A percentile compares a stretch with the other conserved stretches of the same genome.
Conservation (phyloP, 2,113 vertebrate genomes). For the Chlorodrepanis virens region DNA sequence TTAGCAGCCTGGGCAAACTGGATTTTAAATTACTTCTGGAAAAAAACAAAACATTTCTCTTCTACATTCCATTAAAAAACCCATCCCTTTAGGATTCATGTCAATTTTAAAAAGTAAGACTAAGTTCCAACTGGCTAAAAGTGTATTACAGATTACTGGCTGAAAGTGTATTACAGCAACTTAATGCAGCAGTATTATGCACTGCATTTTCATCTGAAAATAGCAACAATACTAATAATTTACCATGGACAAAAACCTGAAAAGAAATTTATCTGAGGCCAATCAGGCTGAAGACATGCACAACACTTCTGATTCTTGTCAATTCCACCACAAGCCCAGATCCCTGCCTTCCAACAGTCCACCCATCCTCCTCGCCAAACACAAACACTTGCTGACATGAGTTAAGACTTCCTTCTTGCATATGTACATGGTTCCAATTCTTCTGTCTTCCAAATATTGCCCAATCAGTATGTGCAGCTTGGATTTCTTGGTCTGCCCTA, state of each 20-base stretch:
- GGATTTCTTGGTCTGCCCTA: background rate
- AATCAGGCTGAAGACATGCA: background rate
- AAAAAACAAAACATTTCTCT: background rate
- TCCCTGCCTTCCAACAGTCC: background rate
- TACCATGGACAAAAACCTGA: background rate
- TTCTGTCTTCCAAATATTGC: background rate
- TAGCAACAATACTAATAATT: background rate
- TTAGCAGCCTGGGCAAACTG: background rate
- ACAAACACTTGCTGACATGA: background rate
- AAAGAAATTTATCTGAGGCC: background rate
- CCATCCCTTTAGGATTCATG: background rate
- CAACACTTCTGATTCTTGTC: background rate
- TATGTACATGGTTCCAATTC: background rate
- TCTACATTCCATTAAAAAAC: background rate
- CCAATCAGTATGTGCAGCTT: background rate
- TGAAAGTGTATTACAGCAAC: background rate
- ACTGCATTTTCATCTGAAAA: background rate
- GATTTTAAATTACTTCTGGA: background rate
- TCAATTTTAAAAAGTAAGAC: background rate
- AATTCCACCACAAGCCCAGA: background rate
- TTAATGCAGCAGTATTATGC: background rate
- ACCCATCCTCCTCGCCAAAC: accelerated
- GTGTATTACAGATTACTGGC: background rate
- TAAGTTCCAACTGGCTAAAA: background rate
- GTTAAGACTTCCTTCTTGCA: background rate